Evolutionary conservation across 1,140 invertebrate genomes (phyloP).

Genomic region (Anagrus nilaparvatae): DNA sequence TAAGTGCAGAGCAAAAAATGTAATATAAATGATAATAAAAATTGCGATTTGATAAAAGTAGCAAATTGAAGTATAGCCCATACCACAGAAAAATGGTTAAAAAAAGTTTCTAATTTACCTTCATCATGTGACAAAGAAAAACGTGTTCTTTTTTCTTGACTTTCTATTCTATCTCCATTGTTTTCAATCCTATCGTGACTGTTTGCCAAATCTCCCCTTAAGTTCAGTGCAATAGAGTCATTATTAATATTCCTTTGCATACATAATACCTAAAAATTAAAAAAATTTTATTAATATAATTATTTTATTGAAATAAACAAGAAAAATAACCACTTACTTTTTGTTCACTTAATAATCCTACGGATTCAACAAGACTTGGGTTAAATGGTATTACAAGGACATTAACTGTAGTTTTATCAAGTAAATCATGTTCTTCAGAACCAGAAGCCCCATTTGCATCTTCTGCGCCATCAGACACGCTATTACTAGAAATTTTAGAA

Average conservation of each 20-base stretch:
- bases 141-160: slow-evolving; percentile 49
- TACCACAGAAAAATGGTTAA: slow-evolving; percentile 2
- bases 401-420: slow-evolving; percentile 35
- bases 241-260: slow-evolving; percentile 32
- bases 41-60: background rate
- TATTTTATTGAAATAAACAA: background rate
- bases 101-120: slow-evolving; percentile 36
- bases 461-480: slow-evolving; percentile 27
- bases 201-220: slow-evolving; percentile 27
- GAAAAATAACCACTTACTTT: slow-evolving; percentile 42
- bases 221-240: slow-evolving; percentile 29
- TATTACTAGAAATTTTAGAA: slow-evolving; percentile 20
- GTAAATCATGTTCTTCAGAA: slow-evolving; percentile 32
- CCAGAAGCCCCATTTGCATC: slow-evolving; percentile 34
- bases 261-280: slow-evolving; percentile 33
- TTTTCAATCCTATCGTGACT: slow-evolving; percentile 28
- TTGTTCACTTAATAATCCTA: slow-evolving; percentile 62
- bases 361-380: slow-evolving; percentile 44
- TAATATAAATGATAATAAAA: background rate
- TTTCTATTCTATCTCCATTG: slow-evolving; percentile 36
- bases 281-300: background rate
- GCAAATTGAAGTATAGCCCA: background rate
- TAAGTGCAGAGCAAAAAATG: too few species aligned
- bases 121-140: slow-evolving; percentile 87
- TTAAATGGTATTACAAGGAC: slow-evolving; percentile 61